These are phyloP conservation scores for Nyctereutes procyonoides DNA, from an alignment of 2,113 vertebrate species.

Conservation along the genomic window DNA sequence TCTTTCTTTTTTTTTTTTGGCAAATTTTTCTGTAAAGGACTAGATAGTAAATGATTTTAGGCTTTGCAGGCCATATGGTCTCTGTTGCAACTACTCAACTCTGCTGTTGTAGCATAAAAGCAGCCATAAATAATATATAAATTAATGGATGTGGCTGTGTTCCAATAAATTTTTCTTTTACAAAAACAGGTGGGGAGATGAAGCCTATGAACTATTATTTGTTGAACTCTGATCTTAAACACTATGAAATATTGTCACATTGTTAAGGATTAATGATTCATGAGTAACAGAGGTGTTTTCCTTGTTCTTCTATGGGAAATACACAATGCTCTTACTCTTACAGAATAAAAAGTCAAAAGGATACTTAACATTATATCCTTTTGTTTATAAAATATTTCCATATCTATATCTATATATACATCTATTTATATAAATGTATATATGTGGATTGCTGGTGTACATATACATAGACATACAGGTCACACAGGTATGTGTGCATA, in stretches of 20 bases:
- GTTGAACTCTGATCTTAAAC: background rate
- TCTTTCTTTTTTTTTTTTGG: too few species aligned
- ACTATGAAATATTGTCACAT: background rate
- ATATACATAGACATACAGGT: background rate
- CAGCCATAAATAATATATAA: constrained; percentile 34
- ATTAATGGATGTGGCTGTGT: background rate
- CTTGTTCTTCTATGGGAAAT: background rate
- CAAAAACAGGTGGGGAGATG: background rate
- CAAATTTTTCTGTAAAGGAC: constrained; percentile 40
- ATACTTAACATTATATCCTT: background rate
- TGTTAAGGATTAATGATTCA: constrained; percentile 38
- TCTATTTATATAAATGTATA: background rate
- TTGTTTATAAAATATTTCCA: constrained; percentile 14
- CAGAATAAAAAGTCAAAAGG: background rate
- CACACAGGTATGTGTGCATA: background rate
- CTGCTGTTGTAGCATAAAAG: constrained; percentile 1
- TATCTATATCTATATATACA: background rate
- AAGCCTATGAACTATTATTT: background rate
- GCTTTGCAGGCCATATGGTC: background rate
- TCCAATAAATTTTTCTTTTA: constrained; percentile 43
- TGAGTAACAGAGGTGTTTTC: constrained; percentile 2
- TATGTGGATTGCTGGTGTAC: background rate
- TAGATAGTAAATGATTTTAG: constrained; percentile 49
- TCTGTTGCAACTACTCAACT: background rate
- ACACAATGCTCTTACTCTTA: background rate